Evolutionary conservation across 2,113 vertebrate genomes (phyloP), one percentile per base, ranked within the genome.

Genomic region (Cyanocitta stelleri): DNA sequence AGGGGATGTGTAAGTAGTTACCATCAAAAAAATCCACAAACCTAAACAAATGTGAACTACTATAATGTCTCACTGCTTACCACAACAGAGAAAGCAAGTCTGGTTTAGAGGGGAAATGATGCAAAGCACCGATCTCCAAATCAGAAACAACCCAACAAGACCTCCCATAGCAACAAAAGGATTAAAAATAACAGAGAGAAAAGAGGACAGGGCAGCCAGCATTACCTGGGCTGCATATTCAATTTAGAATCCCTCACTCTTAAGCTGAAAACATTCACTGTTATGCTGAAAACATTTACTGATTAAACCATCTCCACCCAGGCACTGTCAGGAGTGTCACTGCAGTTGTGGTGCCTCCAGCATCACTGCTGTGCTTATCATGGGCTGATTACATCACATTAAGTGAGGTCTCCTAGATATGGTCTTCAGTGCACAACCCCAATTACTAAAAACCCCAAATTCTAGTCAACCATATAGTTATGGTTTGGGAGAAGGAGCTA

Each of bases 31-130:
- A 68, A 51, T 88, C 85, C 80, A 39, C 76, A 95, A 80, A 90
- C 23, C 66, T 92, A 95, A 96, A 85, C 85, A 96, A 96, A 93
- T 90, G 80, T 78, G 83, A 92, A 64, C 68, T 86, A 64, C 85
- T 48, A 64, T 68, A 64, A 80, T 61, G 82, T 84, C 77, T 94
- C 51, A 24, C 59, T 97, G 76, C 59, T 95, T 49, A 85, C 92
- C 94, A 92, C 89, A 94, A 95, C 48, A 94, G 81, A 96, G 82
- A 59, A 67, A 61, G 52, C 64, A 74, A 84, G 85, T 88, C 85
- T 92, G 76, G 32, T 72, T 87, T 61, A 63, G 73, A 92, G 87
- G 32, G 64, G 92, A 93, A 94, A 89, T 72, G 64, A 89, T 88
- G 90, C 92, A 89, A 66, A 86, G 35, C 76, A 30, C 68, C 0